Percentiles rank a stretch among this genome's conserved stretches.
Conservation (phyloP, 2,888 invertebrate species). For the Cyaniris semiargus region DNA sequence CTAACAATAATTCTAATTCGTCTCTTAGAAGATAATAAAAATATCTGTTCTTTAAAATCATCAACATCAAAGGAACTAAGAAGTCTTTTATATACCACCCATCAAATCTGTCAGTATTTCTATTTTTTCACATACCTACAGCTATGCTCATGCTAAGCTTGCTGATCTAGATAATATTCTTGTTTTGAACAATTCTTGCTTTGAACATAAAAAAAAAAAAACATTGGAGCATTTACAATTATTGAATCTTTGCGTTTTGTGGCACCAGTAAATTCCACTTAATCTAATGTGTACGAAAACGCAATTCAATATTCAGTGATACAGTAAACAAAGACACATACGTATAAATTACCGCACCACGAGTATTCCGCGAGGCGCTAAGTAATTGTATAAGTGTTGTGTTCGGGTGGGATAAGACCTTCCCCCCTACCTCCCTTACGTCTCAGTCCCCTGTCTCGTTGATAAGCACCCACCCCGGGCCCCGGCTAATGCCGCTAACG, state of each 20-base stretch:
- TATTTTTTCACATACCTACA: no score
- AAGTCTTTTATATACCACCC: no score
- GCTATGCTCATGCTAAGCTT: no score
- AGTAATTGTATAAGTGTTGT: conserved; percentile 76
- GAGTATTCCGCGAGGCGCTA: conserved; percentile 63
- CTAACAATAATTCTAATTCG: neutral
- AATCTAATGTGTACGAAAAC: neutral
- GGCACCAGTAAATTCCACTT: no score
- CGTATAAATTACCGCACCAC: neutral
- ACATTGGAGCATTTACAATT: no score
- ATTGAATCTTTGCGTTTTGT: no score
- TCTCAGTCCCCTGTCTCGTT: conserved; percentile 47
- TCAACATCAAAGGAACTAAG: no score
- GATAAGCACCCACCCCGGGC: conserved; percentile 67
- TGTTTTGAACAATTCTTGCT: no score
- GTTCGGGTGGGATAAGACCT: conserved; percentile 60
- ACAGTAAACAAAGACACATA: neutral
- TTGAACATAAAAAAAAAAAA: no score
- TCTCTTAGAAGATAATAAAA: neutral
- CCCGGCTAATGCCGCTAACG: conserved; percentile 60
- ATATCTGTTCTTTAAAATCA: neutral
- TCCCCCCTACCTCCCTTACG: conserved; percentile 37
- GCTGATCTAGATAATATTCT: no score
- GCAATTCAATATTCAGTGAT: neutral
- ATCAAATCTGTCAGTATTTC: no score